Evolutionary conservation across 1,140 invertebrate genomes (phyloP).

Genomic region (Spodoptera litura): DNA sequence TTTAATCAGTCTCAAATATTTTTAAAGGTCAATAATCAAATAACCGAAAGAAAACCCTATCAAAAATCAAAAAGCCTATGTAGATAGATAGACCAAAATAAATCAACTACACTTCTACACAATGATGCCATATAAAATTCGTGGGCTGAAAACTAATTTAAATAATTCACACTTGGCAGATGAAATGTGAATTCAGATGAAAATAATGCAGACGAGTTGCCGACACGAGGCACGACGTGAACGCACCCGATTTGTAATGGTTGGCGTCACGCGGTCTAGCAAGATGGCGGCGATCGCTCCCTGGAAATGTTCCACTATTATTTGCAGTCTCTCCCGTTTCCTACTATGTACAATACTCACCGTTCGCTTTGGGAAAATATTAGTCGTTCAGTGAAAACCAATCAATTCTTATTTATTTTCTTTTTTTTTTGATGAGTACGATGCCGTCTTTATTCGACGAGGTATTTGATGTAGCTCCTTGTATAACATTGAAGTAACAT

Average conservation of each 20-base stretch:
- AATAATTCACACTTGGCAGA: conserved; percentile 24
- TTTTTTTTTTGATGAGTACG: neutral
- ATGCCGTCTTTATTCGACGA: neutral
- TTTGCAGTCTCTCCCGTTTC: conserved; percentile 58
- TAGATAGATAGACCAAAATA: no score
- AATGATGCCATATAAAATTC: no score
- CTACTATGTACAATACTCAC: conserved; percentile 47
- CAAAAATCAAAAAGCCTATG: no score
- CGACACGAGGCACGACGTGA: conserved; percentile 52
- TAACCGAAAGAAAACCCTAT: no score
- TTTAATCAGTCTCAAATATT: no score
- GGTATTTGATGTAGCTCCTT: conserved; percentile 44
- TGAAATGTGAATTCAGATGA: conserved; percentile 48
- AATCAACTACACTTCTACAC: no score
- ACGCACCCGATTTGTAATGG: conserved; percentile 78
- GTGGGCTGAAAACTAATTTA: neutral
- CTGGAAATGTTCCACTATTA: conserved; percentile 62
- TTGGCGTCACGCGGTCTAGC: conserved; percentile 84
- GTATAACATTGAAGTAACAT: conserved; percentile 75
- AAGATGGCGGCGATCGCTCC: conserved; percentile 70
- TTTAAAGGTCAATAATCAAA: no score
- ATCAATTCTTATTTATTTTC: neutral
- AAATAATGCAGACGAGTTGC: conserved; percentile 62
- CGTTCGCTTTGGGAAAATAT: neutral
- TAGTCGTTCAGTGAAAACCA: neutral